Evolutionary conservation across 2,888 invertebrate species (phyloP), one percentile per base, ranked within the genome.

Genomic region (Auanema sp.): DNA sequence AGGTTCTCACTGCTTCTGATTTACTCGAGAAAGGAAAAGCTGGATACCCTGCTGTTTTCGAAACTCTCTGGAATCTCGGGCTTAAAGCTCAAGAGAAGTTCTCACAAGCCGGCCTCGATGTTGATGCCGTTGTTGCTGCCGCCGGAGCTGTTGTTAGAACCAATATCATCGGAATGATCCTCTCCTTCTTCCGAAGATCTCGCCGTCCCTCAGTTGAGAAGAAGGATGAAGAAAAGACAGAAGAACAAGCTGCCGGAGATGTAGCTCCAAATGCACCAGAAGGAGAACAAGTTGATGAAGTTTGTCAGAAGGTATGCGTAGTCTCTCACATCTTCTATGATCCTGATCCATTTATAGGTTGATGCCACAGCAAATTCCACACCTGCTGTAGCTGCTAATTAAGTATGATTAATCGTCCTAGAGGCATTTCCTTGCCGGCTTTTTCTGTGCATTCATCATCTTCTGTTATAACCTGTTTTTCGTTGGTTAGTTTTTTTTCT

Each of bases 11-110:
- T 16, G 67, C 65, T 54, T 79, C 70, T n/a, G 81, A 80, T 63
- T 66, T 80, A 43, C 63, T 74, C 58, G 79, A 80, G 64, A 81
- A 80, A 71, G 81, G 81, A 60, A 80, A 80, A 64, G 69, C 71
- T 60, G 80, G 78, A 41, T 80, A 76, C 65, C 66, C 69, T 11
- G 75, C 78, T 21, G 79, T 80, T 52, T 79, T 80, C 75, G 67
- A 76, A 49, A 77, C 81, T 10, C 66, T 80, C 59, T 78, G 79
- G 77, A 68, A 72, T 42, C 66, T 81, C 14, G 80, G 72, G 57
- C 53, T 68, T 21, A 60, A 68, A 60, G 75, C 76, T 33, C 68
- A 70, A 57, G 76, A 76, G 40, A 76, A 76, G 66, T 75, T 76
- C 69, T 68, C 61, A 44, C 64, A 70, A 64, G 72, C 68, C 14